phyloP scores from a whole-genome alignment of 2,888 invertebrate species.

The Trissonchulus sp. region DNA sequence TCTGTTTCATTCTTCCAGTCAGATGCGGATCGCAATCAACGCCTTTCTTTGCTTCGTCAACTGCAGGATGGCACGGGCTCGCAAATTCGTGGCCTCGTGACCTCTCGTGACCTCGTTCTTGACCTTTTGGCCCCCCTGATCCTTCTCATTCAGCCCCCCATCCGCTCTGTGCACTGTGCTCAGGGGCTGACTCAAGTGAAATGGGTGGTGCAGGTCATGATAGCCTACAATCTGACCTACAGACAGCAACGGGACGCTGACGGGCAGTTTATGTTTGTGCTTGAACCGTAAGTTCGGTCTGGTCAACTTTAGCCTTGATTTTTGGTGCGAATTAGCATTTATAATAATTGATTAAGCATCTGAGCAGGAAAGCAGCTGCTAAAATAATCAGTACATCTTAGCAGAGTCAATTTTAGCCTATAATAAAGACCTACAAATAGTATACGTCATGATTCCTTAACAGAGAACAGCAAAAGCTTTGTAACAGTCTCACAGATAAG shows the following conservation, averaged over 20 bases:
- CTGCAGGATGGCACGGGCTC: constrained; percentile 62
- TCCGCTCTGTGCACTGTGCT: constrained; percentile 61
- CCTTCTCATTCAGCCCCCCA: constrained; percentile 66
- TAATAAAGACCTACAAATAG: too few species aligned
- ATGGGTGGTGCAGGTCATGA: constrained; percentile 72
- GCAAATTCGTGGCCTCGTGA: constrained; percentile 57
- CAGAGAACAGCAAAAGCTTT: too few species aligned
- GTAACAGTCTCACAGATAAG: too few species aligned
- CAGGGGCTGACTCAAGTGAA: constrained; percentile 66
- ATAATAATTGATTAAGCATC: too few species aligned
- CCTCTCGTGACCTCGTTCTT: constrained; percentile 57
- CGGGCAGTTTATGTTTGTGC: constrained; percentile 66
- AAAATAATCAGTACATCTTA: too few species aligned
- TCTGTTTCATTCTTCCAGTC: too few species aligned
- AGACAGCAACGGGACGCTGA: constrained; percentile 70
- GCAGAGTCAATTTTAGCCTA: too few species aligned
- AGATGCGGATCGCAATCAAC: too few species aligned
- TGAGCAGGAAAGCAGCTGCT: too few species aligned
- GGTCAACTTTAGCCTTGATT: not conserved
- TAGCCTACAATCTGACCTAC: constrained; percentile 78
- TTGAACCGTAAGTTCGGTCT: constrained; percentile 65
- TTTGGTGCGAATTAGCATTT: too few species aligned
- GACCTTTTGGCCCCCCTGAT: constrained; percentile 69
- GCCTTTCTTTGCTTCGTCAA: too few species aligned
- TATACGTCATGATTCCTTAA: too few species aligned